Conservation (phyloP, 2,797 vertebrate species). For the Bovichtus variegatus region DNA sequence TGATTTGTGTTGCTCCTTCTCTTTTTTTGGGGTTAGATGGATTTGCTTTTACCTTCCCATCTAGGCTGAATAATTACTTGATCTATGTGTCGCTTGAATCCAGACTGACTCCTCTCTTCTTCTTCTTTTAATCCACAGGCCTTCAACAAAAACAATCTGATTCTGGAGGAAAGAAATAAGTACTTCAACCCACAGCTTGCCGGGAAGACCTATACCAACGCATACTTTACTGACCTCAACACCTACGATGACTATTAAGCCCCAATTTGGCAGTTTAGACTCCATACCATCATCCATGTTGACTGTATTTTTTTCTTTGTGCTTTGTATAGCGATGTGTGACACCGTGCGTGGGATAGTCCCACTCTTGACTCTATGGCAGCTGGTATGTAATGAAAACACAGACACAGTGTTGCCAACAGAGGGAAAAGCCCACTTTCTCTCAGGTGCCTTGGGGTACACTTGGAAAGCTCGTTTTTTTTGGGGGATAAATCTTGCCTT, state of each 20-base stretch:
- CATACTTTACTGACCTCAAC: slow-evolving; percentile 98
- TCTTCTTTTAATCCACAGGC: slow-evolving; percentile 83
- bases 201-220: slow-evolving; percentile 96
- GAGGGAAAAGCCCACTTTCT: slow-evolving; percentile 79
- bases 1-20: slow-evolving; percentile 77
- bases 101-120: slow-evolving; percentile 52
- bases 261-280: slow-evolving; percentile 44
- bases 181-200: slow-evolving; percentile 98
- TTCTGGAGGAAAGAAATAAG: slow-evolving; percentile 98
- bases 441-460: slow-evolving; percentile 82
- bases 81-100: slow-evolving; percentile 45
- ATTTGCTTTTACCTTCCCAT: slow-evolving; percentile 77
- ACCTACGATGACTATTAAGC: slow-evolving; percentile 97
- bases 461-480: slow-evolving; percentile 65
- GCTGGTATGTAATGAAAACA: slow-evolving; percentile 71
- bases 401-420: slow-evolving; percentile 69
- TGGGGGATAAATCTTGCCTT: slow-evolving; percentile 46
- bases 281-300: slow-evolving; percentile 57
- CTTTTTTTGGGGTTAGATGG: slow-evolving; percentile 50
- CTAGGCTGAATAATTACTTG: slow-evolving; percentile 68
- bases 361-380: slow-evolving; percentile 72
- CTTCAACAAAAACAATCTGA: slow-evolving; percentile 99
- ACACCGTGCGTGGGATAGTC: slow-evolving; percentile 69
- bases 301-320: slow-evolving; percentile 72
- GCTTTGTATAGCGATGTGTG: slow-evolving; percentile 81